Percentiles rank a stretch among this genome's conserved stretches.
Evolutionary conservation across 2,113 vertebrate species (phyloP).

Genomic region (Agapornis roseicollis): DNA sequence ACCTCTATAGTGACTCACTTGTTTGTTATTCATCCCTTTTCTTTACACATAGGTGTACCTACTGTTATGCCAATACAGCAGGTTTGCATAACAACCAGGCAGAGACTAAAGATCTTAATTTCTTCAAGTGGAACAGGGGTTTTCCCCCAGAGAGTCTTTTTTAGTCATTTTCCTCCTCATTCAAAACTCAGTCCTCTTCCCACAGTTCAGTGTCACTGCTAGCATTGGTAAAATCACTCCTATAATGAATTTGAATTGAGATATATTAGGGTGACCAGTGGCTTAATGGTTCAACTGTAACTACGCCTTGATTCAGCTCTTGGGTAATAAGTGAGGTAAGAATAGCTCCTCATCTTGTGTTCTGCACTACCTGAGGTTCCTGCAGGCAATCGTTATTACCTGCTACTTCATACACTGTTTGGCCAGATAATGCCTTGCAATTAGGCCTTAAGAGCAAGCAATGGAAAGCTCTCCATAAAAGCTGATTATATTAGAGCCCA

Average conservation of each 20-base stretch:
- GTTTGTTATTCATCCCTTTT: not conserved
- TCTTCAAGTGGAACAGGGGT: not conserved
- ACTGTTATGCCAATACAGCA: not conserved
- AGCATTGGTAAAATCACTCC: conserved; percentile 40
- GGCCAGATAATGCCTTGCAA: conserved; percentile 45
- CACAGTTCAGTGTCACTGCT: not conserved
- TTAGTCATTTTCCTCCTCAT: not conserved
- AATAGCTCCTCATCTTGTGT: conserved; percentile 26
- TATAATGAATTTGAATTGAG: conserved; percentile 39
- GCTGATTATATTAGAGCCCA: not conserved
- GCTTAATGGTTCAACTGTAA: conserved; percentile 29
- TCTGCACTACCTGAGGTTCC: not conserved
- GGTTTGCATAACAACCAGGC: not conserved
- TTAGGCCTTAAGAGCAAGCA: conserved; percentile 19
- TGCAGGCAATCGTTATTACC: not conserved
- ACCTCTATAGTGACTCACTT: not conserved
- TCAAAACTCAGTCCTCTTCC: not conserved
- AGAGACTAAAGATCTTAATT: not conserved
- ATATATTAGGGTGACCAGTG: conserved; percentile 11
- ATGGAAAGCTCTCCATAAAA: conserved; percentile 47
- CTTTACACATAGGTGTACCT: not conserved
- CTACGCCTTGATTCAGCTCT: conserved; percentile 16
- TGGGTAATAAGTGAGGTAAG: not conserved
- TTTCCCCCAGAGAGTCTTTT: not conserved
- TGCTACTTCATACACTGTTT: conserved; percentile 27